Evolutionary conservation across 1,140 invertebrate species (phyloP), one percentile per base, ranked within the genome.

Genomic region (Ephestia elutella): DNA sequence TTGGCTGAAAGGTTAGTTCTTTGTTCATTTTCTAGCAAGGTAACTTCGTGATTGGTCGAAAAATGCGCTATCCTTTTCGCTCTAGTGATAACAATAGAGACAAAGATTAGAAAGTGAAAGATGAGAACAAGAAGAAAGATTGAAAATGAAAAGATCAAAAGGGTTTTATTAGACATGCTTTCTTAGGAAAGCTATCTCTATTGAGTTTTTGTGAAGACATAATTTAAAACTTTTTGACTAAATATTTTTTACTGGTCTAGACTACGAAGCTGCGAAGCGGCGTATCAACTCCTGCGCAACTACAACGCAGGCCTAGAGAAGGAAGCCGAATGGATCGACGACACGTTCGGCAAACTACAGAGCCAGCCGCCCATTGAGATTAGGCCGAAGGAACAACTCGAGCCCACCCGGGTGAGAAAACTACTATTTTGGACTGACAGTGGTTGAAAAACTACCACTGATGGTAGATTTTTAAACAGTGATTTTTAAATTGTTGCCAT

Each of bases 261-360:
- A 82, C 80, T 98, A 30, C 92, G 95, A 38, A 95, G 94, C 73
- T 95, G 95, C 73, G 95, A 97, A 82, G 92, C 94, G 8, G 95
- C 96, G 10, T 96, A 95, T 71, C 93, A 95, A 73, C 89, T 97
- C 35, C 91, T 98, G 61, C 93, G 95, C 60, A 95, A 95, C 75
- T 97, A 97, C 89, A 93, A 94, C 66, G 95, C 93, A 65, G 94
- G 95, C 30, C 92, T 97, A 70, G 92, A 95, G 75, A 93, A 93
- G 60, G 97, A 98, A 80, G 94, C 96, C 68, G 93, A 94, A 71
- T 98, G 96, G 92, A 91, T 98, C 38, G 95, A 96, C 71, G 95
- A 88, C 59, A 73, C 84, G 9, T 94, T 95, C 71, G 89, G 85
- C 44, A 94, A 94, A 80, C 90, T 96, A 5, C 94, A 95, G 69